phyloP scores from a whole-genome alignment of 2,888 invertebrate species.

The Cancer borealis region DNA sequence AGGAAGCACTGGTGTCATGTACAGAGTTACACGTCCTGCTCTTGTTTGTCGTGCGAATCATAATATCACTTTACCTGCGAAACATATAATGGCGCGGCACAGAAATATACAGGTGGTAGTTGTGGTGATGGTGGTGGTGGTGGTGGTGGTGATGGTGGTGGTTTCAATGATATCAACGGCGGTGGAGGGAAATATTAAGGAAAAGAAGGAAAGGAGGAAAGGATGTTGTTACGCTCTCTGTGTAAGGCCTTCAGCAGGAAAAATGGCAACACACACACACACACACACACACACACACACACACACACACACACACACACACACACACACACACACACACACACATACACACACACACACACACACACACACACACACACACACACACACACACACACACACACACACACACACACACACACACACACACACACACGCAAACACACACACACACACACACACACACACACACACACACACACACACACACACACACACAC shows the following conservation, averaged over 20 bases:
- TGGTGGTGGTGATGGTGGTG: neutral
- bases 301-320: conserved; percentile 20
- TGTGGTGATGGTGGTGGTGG: neutral
- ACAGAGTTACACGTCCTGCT: neutral
- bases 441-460: conserved; percentile 1
- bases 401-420: neutral
- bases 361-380: conserved; percentile 20
- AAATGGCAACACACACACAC: neutral
- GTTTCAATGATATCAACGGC: too few species aligned
- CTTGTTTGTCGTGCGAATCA: neutral
- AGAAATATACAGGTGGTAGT: neutral
- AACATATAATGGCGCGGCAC: neutral
- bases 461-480: neutral
- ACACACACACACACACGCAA: neutral
- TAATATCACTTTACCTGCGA: neutral
- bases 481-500: conserved; percentile 20
- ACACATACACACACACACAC: conserved; percentile 3
- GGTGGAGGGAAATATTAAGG: neutral
- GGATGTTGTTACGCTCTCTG: neutral
- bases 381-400: neutral
- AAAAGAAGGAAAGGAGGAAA: neutral
- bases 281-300: conserved; percentile 3
- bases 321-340: conserved; percentile 12
- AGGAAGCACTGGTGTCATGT: neutral
- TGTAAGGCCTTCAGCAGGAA: neutral